Percentiles rank a stretch among this genome's conserved stretches.
These are phyloP conservation scores for Papilio machaon DNA, from an alignment of 1,140 invertebrate species.

Conservation along the genomic window DNA sequence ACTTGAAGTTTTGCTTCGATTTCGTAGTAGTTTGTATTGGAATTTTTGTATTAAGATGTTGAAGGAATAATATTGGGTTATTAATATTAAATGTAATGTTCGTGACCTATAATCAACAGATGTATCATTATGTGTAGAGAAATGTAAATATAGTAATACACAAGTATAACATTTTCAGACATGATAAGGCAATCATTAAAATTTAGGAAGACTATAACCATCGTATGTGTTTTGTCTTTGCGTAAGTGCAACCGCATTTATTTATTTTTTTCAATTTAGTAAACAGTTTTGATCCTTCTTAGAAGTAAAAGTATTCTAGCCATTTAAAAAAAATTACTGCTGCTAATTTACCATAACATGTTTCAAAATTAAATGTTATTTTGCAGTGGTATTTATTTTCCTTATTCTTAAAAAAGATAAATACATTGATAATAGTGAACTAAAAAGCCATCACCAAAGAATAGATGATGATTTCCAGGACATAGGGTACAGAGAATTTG, in stretches of 20 bases:
- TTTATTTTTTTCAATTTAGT: slow-evolving; percentile 14
- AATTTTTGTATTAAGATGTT: slow-evolving; percentile 23
- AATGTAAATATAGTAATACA: slow-evolving; percentile 58
- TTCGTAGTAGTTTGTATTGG: background rate
- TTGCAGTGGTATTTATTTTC: slow-evolving; percentile 71
- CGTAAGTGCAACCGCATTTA: slow-evolving; percentile 58
- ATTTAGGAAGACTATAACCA: slow-evolving; percentile 71
- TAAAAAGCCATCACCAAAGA: slow-evolving; percentile 53
- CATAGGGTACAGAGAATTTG: slow-evolving; percentile 59
- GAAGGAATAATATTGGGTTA: slow-evolving; percentile 30
- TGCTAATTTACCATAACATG: background rate
- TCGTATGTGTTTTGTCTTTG: slow-evolving; percentile 63
- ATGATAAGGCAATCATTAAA: slow-evolving; percentile 77
- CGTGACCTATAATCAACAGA: background rate
- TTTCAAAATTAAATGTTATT: slow-evolving; percentile 41
- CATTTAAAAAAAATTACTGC: background rate
- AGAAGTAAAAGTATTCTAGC: background rate
- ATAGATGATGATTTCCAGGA: slow-evolving; percentile 56
- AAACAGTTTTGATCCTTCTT: background rate
- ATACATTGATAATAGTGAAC: slow-evolving; percentile 49
- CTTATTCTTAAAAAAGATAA: slow-evolving; percentile 65
- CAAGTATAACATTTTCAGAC: slow-evolving; percentile 57
- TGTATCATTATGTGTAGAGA: slow-evolving; percentile 40
- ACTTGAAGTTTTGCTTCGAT: background rate
- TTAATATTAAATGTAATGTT: slow-evolving; percentile 28